Evolutionary conservation across 2,113 vertebrate species (phyloP).

Genomic region (Mobula birostris): DNA sequence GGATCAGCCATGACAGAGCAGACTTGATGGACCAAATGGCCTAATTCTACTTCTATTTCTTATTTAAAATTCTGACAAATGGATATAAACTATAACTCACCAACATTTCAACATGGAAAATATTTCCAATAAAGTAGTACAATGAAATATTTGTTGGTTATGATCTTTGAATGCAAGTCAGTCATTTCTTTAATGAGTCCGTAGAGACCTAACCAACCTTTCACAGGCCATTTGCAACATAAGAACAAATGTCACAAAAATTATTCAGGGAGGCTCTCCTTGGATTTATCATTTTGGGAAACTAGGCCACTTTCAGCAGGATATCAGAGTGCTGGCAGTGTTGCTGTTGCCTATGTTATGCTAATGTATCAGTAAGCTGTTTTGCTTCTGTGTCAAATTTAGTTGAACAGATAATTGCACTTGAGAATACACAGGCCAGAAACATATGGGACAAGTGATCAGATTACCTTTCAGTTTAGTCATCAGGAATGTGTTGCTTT

Average conservation of each 20-base stretch:
- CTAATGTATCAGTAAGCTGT: slow-evolving; percentile 6
- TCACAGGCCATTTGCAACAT: slow-evolving; percentile 1
- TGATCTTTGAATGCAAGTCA: not conserved
- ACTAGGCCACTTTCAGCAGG: too few species aligned
- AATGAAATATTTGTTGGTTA: not conserved
- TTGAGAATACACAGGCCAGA: not conserved
- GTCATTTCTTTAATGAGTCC: slow-evolving; percentile 3
- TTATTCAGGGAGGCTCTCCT: not conserved
- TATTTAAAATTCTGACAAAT: not conserved
- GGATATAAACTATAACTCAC: not conserved
- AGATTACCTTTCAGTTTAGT: not conserved
- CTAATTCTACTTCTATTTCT: too few species aligned
- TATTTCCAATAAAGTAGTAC: slow-evolving; percentile 21
- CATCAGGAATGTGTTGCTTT: slow-evolving; percentile 18
- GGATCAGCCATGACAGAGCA: too few species aligned
- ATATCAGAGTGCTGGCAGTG: not conserved
- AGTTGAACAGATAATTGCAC: not conserved
- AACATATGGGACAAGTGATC: not conserved
- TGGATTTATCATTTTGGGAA: too few species aligned
- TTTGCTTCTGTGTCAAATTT: not conserved
- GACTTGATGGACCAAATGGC: too few species aligned
- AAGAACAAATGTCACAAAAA: slow-evolving; percentile 9
- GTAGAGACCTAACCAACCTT: not conserved
- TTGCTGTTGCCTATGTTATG: not conserved
- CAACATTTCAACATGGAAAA: not conserved